Conservation (phyloP, 1,140 invertebrate genomes). For the Aphelinus atriplicis region DNA sequence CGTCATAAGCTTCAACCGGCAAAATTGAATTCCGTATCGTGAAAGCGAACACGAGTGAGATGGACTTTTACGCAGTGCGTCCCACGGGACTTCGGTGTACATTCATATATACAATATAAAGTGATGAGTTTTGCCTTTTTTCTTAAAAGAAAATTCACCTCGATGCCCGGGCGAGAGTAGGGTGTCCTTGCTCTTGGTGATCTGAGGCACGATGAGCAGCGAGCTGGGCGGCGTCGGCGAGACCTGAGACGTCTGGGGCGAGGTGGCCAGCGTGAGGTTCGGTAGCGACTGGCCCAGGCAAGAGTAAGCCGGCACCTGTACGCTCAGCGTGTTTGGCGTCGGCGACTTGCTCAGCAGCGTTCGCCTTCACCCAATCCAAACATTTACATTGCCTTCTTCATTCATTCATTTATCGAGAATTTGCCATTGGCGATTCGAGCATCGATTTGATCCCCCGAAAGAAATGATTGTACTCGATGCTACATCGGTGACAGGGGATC, state of each 20-base stretch:
- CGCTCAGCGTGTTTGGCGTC: constrained; percentile 79
- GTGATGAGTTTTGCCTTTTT: constrained; percentile 37
- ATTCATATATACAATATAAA: neutral
- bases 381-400: constrained; percentile 5
- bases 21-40: neutral
- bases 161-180: constrained; percentile 65
- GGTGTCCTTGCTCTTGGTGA: constrained; percentile 65
- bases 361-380: constrained; percentile 46
- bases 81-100: neutral
- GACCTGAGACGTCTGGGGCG: constrained; percentile 63
- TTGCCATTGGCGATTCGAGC: no score
- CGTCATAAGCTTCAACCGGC: no score
- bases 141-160: constrained; percentile 55
- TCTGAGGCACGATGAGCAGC: constrained; percentile 64
- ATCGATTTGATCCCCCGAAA: no score
- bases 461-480: no score
- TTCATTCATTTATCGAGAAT: no score
- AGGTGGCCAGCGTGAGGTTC: constrained; percentile 72
- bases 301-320: constrained; percentile 74
- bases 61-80: neutral
- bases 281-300: constrained; percentile 77
- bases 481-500: no score
- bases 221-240: constrained; percentile 63
- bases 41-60: neutral
- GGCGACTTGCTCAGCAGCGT: constrained; percentile 62